Base-by-base conservation (phyloP, 1,140 invertebrate species). In the Hyphantria cunea region DNA sequence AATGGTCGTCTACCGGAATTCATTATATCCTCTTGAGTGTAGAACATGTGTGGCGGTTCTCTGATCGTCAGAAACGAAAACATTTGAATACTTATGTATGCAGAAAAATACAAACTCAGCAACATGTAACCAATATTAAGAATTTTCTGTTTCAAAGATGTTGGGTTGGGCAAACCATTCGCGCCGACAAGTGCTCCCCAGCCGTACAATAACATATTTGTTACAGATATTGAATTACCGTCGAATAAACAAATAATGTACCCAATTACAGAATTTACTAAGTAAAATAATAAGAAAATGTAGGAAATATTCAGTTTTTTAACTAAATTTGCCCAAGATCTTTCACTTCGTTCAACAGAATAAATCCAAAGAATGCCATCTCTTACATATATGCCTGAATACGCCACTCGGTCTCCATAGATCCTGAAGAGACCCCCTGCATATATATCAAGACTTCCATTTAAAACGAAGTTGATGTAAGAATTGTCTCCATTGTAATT, bases 401-500 rank as follows among this genome's bases (percentile, higher is more conserved):
- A 90, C 7, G 67, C 69, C 1, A 86, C 80, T 0, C 66, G 7
- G 34, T 87, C 68, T 0, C 75, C 78, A 44, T 85, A 85, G 6
- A 82, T 69, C 55, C 78, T 79, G 32, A 85, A 90, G 0, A 85
- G 67, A 0, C 87, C 87, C 2, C 87, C 87, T 15, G 77, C 82
- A 53, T 69, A 78, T 0, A 72, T 64, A 13, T 90, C 87, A n/a
- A 90, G 54, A 9, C 68, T 78, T 6, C 75, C 82, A 37, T 87
- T 83, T 1, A 70, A 2, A 3, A 90, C 14, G 14, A 70, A 78
- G 25, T 72, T 45, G 9, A 85, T 34, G 39, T 55, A 74, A 8
- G 75, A 62, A 63, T 72, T 80, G 58, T 82, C 71, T 13, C n/a
- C n/a, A n/a, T n/a, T n/a, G n/a, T n/a, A n/a, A n/a, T 56, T 25